Evolutionary conservation across 2,113 vertebrate species (phyloP).

Genomic region (Budorcas taxicolor): DNA sequence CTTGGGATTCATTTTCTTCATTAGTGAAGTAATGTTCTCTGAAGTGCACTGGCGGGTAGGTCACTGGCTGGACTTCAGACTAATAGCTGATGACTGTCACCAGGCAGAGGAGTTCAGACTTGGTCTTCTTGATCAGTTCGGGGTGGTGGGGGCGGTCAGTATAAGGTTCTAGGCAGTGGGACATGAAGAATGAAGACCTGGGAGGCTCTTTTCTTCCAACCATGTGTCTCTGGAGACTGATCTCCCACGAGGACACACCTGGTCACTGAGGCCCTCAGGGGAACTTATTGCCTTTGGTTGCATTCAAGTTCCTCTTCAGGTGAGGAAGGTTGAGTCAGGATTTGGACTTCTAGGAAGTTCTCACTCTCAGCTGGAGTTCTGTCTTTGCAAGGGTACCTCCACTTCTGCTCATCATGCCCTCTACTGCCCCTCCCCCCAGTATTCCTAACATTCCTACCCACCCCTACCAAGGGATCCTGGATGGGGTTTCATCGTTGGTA

Average conservation of each 20-base stretch:
- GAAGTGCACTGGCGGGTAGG: not conserved
- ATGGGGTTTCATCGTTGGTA: not conserved
- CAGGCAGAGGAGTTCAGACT: not conserved
- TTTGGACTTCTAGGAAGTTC: slow-evolving; percentile 5
- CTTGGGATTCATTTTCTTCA: not conserved
- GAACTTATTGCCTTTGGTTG: not conserved
- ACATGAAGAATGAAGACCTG: not conserved
- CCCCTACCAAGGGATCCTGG: not conserved
- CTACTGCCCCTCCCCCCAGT: accelerated
- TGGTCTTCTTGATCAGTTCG: not conserved
- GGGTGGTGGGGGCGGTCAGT: not conserved
- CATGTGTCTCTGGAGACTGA: not conserved
- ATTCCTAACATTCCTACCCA: not conserved
- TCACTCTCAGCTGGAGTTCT: not conserved
- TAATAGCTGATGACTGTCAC: not conserved
- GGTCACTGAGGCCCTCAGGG: not conserved
- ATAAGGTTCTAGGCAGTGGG: not conserved
- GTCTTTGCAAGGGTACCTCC: not conserved
- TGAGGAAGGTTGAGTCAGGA: not conserved
- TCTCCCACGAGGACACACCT: not conserved
- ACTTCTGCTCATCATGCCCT: accelerated
- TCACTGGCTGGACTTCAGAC: not conserved
- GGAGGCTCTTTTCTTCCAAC: not conserved
- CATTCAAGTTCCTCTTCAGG: not conserved
- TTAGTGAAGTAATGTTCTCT: not conserved